Evolutionary conservation across 37 sponge, comb jelly and placozoan species (phyloP), one percentile per base, ranked within the genome.

Genomic region (Spongia lamella): DNA sequence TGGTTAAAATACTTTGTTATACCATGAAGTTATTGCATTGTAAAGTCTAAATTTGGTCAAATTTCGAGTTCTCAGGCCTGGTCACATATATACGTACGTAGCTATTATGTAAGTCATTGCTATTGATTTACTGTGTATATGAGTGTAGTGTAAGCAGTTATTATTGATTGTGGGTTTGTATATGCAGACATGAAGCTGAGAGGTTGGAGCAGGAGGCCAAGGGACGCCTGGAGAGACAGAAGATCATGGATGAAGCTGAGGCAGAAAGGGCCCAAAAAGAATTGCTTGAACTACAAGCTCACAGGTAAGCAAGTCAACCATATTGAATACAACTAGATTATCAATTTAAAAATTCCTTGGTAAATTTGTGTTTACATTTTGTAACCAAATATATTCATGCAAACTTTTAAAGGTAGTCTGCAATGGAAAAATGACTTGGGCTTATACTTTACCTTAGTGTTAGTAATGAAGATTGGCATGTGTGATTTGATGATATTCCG

Each of bases 191-290:
- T 52, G 98, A 97, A 63, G 98, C 98, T 31, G 94, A 97, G 76
- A 86, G 94, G 4, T 67, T 97, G 70, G 98, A 97, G 78, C 98
- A 97, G 79, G 90, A 91, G 72, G 98, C 98, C 9, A 91, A 88
- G 79, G 98, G 98, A 30, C 82, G 91, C 49, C 88, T 97, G 56
- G 98, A 97, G 80, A 39, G 98, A 25, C 98, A 97, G 84, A 97
- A 97, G 98, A 97, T 94, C 71, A 83, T 79, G n/a, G 95, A 97
- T 68, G 98, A 97, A 63, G 94, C 98, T 27, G 98, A 97, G 78
- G 98, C 98, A 38, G 98, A 97, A 88, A 94, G 84, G 56, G 77
- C 98, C 50, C 77, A 95, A 22, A 82, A 87, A 58, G 77, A 94
- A 32, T 90, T 97, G 31, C 77, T 97, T 40, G 89, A 94, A 61